Evolutionary conservation across 2,797 vertebrate genomes (phyloP).

Genomic region (Hemitrygon akajei): DNA sequence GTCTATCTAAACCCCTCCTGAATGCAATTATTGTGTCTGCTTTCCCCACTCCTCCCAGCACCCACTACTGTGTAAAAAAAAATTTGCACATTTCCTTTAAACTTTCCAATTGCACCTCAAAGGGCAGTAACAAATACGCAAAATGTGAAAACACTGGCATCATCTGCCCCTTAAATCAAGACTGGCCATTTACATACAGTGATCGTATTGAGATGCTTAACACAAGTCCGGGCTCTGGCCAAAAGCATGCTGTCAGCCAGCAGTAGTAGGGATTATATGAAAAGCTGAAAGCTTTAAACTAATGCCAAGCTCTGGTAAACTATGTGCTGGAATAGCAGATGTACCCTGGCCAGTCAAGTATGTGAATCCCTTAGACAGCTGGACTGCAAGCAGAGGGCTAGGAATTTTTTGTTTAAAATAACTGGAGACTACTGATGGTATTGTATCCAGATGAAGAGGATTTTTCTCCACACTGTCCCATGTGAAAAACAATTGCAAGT

Average conservation of each 20-base stretch:
- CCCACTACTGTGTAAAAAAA: too few species aligned
- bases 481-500: not conserved
- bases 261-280: constrained; percentile 30
- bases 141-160: not conserved
- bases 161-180: not conserved
- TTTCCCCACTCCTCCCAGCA: too few species aligned
- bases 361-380: constrained; percentile 14
- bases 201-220: constrained; percentile 8
- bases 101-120: not conserved
- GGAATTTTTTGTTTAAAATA: constrained; percentile 35
- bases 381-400: not conserved
- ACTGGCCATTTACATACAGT: not conserved
- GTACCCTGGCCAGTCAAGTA: constrained; percentile 17
- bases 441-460: constrained; percentile 23
- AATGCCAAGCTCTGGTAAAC: constrained; percentile 31
- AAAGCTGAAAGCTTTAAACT: constrained; percentile 29
- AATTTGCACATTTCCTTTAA: too few species aligned
- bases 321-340: constrained; percentile 32
- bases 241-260: constrained; percentile 11
- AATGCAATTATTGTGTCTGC: too few species aligned
- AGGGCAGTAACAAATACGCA: not conserved
- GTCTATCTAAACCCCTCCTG: too few species aligned
- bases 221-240: not conserved
- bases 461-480: not conserved
- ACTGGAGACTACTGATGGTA: not conserved